Base-by-base conservation (phyloP, 2,797 vertebrate species). In the Diglossa cyanea region DNA sequence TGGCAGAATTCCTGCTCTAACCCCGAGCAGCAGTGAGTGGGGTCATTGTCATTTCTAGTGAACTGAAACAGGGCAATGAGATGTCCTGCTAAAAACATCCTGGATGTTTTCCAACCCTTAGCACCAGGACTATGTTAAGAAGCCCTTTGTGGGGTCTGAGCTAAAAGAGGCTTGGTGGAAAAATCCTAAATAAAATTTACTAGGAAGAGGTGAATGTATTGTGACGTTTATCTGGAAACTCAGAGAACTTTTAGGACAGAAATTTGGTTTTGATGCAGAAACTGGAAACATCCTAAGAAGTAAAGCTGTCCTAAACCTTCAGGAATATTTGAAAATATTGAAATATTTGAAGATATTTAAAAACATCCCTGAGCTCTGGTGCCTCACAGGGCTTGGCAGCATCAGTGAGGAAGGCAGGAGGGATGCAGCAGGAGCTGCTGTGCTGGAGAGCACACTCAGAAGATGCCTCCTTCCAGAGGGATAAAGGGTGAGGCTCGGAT, bases 21-120 rank as follows among this genome's bases (percentile, higher is more conserved):
- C 61, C 78, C 72, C 3, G 8, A 50, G 33, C 40, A 31, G 66
- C 12, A 3, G 12, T 0, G 2, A 45, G 2, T 25, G 0, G 1
- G 33, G 42, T 65, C 70, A 1, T 25, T 79, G 65, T 47, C 48
- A 3, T 82, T 90, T 71, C 68, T 16, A 9, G 33, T 45, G 53
- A 63, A 31, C n/a, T 47, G 58, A 35, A 50, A 26, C 13, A 50
- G 14, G 40, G 62, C 74, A 66, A 4, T 0, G 4, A 53, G 25
- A 71, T 53, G 78, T 44, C 55, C 42, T 26, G 51, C 51, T 78
- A 75, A 83, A 91, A n/a, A 61, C 76, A 86, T 25, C 62, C 51
- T 84, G 92, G 39, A 6, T 20, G 25, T 57, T 86, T 73, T 47
- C 58, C 83, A 78, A 4, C 14, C 1, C 25, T 78, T 30, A 39